phyloP scores from a whole-genome alignment of 1,140 invertebrate species.

The Battus philenor region DNA sequence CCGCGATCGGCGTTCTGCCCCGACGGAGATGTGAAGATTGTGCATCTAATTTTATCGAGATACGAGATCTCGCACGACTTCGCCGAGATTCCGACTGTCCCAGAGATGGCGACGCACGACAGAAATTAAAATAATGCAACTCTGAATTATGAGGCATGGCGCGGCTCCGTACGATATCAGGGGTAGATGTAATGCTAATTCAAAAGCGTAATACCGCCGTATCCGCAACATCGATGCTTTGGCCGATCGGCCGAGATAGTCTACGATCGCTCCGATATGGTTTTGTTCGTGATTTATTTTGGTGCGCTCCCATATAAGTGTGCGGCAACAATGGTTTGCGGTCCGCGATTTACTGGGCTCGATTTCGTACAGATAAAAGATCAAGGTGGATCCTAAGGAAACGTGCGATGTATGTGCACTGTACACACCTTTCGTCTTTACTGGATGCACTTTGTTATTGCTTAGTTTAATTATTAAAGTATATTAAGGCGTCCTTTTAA shows the following conservation, averaged over 20 bases:
- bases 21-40: conserved; percentile 42
- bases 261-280: conserved; percentile 67
- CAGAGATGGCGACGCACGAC: conserved; percentile 32
- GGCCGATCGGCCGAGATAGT: conserved; percentile 56
- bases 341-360: conserved; percentile 62
- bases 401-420: conserved; percentile 6
- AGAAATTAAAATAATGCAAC: conserved; percentile 58
- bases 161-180: conserved; percentile 37
- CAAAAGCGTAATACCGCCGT: conserved; percentile 64
- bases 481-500: too few relatives aligned
- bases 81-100: conserved; percentile 22
- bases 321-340: conserved; percentile 60
- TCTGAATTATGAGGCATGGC: conserved; percentile 45
- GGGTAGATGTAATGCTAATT: conserved; percentile 68
- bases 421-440: not conserved
- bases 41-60: conserved; percentile 45
- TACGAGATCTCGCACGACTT: conserved; percentile 49
- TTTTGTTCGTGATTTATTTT: conserved; percentile 72
- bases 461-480: too few relatives aligned
- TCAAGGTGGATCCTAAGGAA: conserved; percentile 35
- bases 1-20: conserved; percentile 29
- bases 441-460: too few relatives aligned
- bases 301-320: conserved; percentile 65
- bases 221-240: conserved; percentile 49
- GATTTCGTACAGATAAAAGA: conserved; percentile 70